Conservation (phyloP, 2,888 invertebrate species). For the Nymphalis polychloros region DNA sequence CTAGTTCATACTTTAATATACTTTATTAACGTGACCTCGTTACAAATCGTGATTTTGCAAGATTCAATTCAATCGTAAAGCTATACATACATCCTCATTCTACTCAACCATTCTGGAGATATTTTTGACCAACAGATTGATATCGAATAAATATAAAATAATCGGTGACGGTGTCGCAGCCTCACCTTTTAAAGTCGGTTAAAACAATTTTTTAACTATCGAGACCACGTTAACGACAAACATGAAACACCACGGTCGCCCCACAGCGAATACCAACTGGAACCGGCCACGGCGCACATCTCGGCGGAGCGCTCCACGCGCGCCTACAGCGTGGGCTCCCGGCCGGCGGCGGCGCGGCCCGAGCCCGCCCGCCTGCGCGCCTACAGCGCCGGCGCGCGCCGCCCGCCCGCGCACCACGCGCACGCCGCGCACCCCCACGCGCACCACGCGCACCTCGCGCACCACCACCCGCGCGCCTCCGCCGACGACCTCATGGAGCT, state of each 20-base stretch:
- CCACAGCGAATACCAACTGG: slow-evolving; percentile 87
- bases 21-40: too few species aligned
- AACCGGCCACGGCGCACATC: slow-evolving; percentile 90
- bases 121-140: too few species aligned
- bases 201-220: too few species aligned
- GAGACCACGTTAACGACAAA: too few species aligned
- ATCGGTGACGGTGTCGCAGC: too few species aligned
- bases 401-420: slow-evolving; percentile 47
- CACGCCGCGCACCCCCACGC: slow-evolving; percentile 54
- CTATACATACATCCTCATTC: too few species aligned
- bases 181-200: too few species aligned
- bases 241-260: not conserved
- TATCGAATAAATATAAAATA: too few species aligned
- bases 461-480: slow-evolving; percentile 83
- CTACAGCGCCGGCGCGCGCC: slow-evolving; percentile 76
- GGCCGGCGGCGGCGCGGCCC: slow-evolving; percentile 82
- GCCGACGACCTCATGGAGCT: slow-evolving; percentile 92
- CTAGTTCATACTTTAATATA: too few species aligned
- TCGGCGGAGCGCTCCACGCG: slow-evolving; percentile 84
- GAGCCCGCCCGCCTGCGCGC: slow-evolving; percentile 76
- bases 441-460: slow-evolving; percentile 68
- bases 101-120: too few species aligned
- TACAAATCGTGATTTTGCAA: too few species aligned
- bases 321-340: slow-evolving; percentile 93
- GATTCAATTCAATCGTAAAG: too few species aligned